phyloP scores from a whole-genome alignment of 2,797 vertebrate species.

The Etheostoma nigrum region DNA sequence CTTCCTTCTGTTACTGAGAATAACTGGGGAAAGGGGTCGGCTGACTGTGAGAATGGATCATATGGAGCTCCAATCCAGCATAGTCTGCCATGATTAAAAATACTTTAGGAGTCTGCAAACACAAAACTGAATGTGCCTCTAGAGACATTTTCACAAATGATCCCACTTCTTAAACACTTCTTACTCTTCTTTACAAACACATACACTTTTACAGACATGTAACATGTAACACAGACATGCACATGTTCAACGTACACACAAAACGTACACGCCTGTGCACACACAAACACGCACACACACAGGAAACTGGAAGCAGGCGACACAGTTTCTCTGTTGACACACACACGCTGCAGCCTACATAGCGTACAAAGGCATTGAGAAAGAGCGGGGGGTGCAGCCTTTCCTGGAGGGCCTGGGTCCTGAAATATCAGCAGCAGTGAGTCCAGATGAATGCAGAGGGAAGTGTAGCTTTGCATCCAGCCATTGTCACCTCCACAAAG shows the following conservation, averaged over 20 bases:
- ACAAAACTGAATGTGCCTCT: not conserved
- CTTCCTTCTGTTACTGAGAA: constrained; percentile 7
- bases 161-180: not conserved
- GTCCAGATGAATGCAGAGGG: constrained; percentile 19
- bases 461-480: constrained; percentile 44
- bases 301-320: not conserved
- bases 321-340: constrained; percentile 9
- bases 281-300: not conserved
- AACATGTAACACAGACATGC: not conserved
- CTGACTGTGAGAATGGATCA: constrained; percentile 18
- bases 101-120: not conserved
- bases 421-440: constrained; percentile 59
- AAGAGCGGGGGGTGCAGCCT: constrained; percentile 25
- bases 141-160: not conserved
- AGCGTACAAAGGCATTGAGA: constrained; percentile 7
- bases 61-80: not conserved
- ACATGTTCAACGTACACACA: not conserved
- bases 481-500: constrained; percentile 50
- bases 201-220: not conserved
- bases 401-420: constrained; percentile 37
- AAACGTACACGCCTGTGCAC: no score
- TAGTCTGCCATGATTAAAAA: not conserved
- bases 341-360: constrained; percentile 21
- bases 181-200: no score
- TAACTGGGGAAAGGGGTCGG: constrained; percentile 14